Conservation (phyloP, 2,113 vertebrate genomes). For the Atractosteus spatula region DNA sequence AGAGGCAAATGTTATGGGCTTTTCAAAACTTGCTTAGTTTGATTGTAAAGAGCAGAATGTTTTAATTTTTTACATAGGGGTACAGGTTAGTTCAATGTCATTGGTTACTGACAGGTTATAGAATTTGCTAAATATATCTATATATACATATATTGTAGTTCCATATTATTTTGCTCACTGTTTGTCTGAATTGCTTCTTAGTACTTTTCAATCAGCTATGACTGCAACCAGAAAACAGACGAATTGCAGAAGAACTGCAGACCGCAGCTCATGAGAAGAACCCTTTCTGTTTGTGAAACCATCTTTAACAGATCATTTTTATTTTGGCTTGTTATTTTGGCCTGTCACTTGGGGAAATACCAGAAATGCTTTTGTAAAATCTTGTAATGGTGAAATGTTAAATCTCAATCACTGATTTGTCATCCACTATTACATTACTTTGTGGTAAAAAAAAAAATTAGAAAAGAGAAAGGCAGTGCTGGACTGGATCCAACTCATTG, state of each 20-base stretch:
- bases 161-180: no score
- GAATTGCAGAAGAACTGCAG: conserved; percentile 26
- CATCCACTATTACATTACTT: conserved; percentile 47
- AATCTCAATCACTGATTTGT: conserved; percentile 51
- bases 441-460: conserved; percentile 31
- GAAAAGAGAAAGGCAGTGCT: conserved; percentile 41
- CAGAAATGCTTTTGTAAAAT: conserved; percentile 58
- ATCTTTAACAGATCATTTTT: conserved; percentile 60
- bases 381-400: conserved; percentile 31
- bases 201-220: no score
- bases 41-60: no score
- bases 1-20: no score
- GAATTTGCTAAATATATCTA: no score
- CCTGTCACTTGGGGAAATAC: conserved; percentile 68
- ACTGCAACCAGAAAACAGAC: conserved; percentile 7
- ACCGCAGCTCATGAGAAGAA: conserved; percentile 25
- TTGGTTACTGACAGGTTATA: no score
- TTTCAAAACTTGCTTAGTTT: no score
- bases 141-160: no score
- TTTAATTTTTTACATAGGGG: no score
- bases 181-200: no score
- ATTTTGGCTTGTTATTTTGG: conserved; percentile 68
- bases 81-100: no score
- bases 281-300: conserved; percentile 27
- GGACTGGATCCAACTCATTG: conserved; percentile 55